Evolutionary conservation across 2,888 invertebrate genomes (phyloP).

Genomic region (Dicycla oo): DNA sequence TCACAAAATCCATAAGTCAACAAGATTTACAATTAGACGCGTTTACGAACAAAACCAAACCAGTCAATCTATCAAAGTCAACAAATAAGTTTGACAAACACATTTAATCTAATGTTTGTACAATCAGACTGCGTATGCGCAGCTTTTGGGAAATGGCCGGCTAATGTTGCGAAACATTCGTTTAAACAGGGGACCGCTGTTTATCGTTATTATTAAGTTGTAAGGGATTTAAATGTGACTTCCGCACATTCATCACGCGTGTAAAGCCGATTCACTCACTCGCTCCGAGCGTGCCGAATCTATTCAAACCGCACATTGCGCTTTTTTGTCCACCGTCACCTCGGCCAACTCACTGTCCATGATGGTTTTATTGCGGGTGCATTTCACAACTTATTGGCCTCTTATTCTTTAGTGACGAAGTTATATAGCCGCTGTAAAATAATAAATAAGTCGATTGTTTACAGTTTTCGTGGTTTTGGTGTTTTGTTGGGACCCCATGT

Average conservation of each 20-base stretch:
- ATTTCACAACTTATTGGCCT: slow-evolving; percentile 82
- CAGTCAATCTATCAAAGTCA: slow-evolving; percentile 80
- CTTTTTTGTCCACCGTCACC: slow-evolving; percentile 70
- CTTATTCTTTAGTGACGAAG: slow-evolving; percentile 81
- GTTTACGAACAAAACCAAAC: slow-evolving; percentile 29
- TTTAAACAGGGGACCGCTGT: slow-evolving; percentile 86
- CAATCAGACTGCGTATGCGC: slow-evolving; percentile 78
- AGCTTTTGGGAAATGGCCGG: slow-evolving; percentile 84
- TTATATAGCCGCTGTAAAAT: slow-evolving; percentile 88
- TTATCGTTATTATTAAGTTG: slow-evolving; percentile 88
- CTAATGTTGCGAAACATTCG: slow-evolving; percentile 86
- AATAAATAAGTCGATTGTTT: slow-evolving; percentile 88
- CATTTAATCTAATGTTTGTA: slow-evolving; percentile 80
- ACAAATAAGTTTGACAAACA: slow-evolving; percentile 84
- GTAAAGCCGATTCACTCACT: slow-evolving; percentile 74
- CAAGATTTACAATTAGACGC: slow-evolving; percentile 30
- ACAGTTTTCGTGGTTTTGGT: slow-evolving; percentile 79
- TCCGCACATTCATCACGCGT: slow-evolving; percentile 85
- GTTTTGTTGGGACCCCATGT: slow-evolving; percentile 81
- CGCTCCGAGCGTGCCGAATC: slow-evolving; percentile 83
- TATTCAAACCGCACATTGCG: slow-evolving; percentile 75
- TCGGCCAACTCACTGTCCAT: slow-evolving; percentile 75
- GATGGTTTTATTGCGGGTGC: slow-evolving; percentile 88
- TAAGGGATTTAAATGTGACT: slow-evolving; percentile 84
- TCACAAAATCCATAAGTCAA: slow-evolving; percentile 25